phyloP scores from a whole-genome alignment of 2,888 invertebrate genomes.

The Chromoteleia sp. region DNA sequence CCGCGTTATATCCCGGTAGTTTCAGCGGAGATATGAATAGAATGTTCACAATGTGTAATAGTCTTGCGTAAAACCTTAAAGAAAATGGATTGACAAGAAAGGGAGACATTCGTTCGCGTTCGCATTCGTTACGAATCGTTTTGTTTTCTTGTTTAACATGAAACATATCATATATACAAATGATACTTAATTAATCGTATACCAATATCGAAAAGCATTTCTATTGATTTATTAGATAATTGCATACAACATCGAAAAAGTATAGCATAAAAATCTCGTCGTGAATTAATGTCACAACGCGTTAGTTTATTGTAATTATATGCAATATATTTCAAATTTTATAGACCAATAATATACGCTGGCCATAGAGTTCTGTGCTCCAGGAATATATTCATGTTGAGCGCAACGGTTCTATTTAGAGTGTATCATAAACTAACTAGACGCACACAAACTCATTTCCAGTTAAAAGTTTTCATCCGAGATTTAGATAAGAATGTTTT shows the following conservation, averaged over 20 bases:
- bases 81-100: conserved; percentile 39
- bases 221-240: conserved; percentile 18
- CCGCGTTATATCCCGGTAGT: conserved; percentile 23
- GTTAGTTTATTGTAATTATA: conserved; percentile 41
- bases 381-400: conserved; percentile 40
- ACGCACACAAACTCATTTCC: conserved; percentile 1
- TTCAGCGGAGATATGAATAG: conserved; percentile 42
- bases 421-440: conserved; percentile 45
- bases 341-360: conserved; percentile 30
- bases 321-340: conserved; percentile 34
- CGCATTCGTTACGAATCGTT: neutral
- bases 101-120: conserved; percentile 17
- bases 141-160: neutral
- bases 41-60: conserved; percentile 46
- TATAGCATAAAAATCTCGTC: neutral
- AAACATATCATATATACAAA: neutral
- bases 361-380: conserved; percentile 37
- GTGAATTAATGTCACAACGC: conserved; percentile 11
- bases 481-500: conserved; percentile 10
- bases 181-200: neutral
- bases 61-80: conserved; percentile 33
- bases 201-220: no score
- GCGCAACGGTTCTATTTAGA: conserved; percentile 57
- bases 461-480: conserved; percentile 18
- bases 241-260: conserved; percentile 1